phyloP scores from a whole-genome alignment of 1,140 invertebrate species.

The Metopolophium dirhodum region DNA sequence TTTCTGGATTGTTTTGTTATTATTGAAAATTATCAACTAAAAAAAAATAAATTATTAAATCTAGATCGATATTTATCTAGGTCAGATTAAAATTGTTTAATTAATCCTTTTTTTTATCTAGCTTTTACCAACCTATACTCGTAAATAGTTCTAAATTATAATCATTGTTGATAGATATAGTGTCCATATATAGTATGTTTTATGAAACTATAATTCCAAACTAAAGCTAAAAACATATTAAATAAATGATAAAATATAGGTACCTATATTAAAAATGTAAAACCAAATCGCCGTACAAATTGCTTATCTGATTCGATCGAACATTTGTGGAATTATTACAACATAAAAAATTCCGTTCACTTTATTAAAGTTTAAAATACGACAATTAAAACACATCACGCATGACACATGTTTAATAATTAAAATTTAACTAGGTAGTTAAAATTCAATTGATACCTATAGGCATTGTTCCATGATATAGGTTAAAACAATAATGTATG shows the following conservation, averaged over 20 bases:
- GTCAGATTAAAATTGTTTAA: background rate
- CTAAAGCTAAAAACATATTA: accelerated
- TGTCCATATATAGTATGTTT: background rate
- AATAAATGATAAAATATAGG: background rate
- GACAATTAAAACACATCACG: background rate
- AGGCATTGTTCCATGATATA: background rate
- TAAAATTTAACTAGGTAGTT: background rate
- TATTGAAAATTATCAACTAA: too few relatives aligned
- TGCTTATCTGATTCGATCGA: background rate
- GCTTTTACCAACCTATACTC: too few relatives aligned
- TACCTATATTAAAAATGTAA: background rate
- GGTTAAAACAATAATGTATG: background rate
- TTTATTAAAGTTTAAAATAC: background rate
- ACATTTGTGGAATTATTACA: background rate
- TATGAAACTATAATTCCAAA: background rate
- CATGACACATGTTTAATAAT: background rate
- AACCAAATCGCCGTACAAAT: background rate
- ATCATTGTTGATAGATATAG: too few relatives aligned
- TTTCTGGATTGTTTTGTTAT: background rate
- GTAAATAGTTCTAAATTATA: background rate
- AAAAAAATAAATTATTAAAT: too few relatives aligned
- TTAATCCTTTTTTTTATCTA: too few relatives aligned
- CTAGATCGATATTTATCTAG: background rate
- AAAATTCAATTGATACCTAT: background rate
- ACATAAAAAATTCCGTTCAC: background rate